Base-by-base conservation (phyloP, 2,797 vertebrate species). In the Gila robusta region DNA sequence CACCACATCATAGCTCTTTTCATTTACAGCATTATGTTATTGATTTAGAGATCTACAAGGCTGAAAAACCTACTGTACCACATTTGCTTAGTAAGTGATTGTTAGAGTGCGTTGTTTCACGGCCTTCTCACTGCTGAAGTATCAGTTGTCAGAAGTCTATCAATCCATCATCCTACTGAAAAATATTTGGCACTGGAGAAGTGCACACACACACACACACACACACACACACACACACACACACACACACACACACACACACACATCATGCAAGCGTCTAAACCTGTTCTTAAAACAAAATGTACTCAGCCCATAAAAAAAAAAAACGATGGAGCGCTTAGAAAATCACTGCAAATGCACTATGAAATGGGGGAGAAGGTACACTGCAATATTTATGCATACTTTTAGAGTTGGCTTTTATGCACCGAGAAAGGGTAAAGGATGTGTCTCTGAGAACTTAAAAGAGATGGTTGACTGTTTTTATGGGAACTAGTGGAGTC, bases 371-470 rank as follows among this genome's bases (percentile, higher is more conserved):
- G 28, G 90, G 78, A 92, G 89, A 88, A 84, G 89, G 85, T 78
- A 44, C 84, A 32, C 89, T 95, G 87, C 84, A 94, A 92, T 94
- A 95, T 95, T 94, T 89, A 93, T 93, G 88, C 85, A 85, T 87
- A 86, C 91, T 90, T 92, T 91, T 90, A 92, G 89, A 93, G 89
- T 91, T 90, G 1, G 87, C 91, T 90, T 93, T 92, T 91, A 89
- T 89, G 73, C 52, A 77, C 81, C 47, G 49, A 87, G 87, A 87
- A 52, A 23, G 79, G 85, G 76, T 10, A 74, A 81, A 67, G 89
- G 89, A 19, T 26, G 71, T 73, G 79, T 5, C 17, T 16, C 9
- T 21, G 86, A 84, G 85, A 77, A 88, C 52, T 26, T 86, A 39
- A 41, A 44, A 59, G 26, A 71, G 77, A 82, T 12, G 49, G 47